Evolutionary conservation across 2,113 vertebrate genomes (phyloP).

Genomic region (Myotis davidii): DNA sequence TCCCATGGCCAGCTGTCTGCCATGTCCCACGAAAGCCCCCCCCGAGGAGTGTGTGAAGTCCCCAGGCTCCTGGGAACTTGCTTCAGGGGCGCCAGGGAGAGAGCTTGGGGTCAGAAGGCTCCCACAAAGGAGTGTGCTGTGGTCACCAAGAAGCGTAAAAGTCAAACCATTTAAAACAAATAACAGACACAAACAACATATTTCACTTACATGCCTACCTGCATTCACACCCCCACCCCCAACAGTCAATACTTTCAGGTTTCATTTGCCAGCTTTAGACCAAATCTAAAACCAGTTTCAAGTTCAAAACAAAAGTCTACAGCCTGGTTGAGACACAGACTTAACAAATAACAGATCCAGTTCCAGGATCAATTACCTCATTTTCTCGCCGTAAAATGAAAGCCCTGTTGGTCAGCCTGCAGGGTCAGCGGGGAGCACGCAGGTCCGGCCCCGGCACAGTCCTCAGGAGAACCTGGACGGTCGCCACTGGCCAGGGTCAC

Average conservation of each 20-base stretch:
- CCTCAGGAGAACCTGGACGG: background rate
- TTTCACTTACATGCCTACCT: background rate
- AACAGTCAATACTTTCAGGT: background rate
- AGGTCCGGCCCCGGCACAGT: too few species aligned
- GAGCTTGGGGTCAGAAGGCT: background rate
- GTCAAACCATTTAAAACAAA: background rate
- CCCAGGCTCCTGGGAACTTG: background rate
- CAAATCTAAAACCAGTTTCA: background rate
- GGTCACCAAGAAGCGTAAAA: background rate
- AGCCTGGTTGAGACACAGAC: background rate
- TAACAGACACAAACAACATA: background rate
- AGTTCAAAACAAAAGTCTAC: background rate
- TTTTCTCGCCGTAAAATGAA: background rate
- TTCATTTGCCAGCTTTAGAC: background rate
- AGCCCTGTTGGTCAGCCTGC: background rate
- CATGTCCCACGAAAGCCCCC: background rate
- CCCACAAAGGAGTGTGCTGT: background rate
- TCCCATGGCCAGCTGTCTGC: background rate
- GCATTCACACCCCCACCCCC: background rate
- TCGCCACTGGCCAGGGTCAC: background rate
- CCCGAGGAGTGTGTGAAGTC: background rate
- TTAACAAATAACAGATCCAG: background rate
- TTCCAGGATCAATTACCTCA: background rate
- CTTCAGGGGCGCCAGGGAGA: background rate
- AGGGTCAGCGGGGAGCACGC: too few species aligned